phyloP scores from a whole-genome alignment of 2,888 invertebrate species.

The Marronus borbonicus region DNA sequence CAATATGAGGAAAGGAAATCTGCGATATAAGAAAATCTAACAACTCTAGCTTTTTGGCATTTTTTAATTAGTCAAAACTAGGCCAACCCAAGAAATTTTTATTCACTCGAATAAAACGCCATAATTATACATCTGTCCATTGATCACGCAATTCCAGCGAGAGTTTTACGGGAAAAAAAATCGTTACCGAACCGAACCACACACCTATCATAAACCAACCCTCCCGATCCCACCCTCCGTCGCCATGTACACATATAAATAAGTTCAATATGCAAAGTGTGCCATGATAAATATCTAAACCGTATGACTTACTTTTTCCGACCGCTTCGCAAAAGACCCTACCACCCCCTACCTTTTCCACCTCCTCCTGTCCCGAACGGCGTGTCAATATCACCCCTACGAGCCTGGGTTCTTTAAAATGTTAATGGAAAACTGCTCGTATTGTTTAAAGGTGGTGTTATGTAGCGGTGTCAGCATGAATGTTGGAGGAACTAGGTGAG shows the following conservation, averaged over 20 bases:
- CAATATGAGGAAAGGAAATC: too few relatives aligned
- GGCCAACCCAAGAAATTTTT: too few relatives aligned
- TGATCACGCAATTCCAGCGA: slow-evolving; percentile 7
- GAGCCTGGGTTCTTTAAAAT: slow-evolving; percentile 32
- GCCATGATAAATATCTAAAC: slow-evolving; percentile 59
- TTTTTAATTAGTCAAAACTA: too few relatives aligned
- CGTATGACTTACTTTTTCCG: slow-evolving; percentile 56
- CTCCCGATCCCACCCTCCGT: not conserved
- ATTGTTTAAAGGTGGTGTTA: slow-evolving; percentile 22
- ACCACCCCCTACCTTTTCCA: not conserved
- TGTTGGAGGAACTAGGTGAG: not conserved
- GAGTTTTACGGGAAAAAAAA: slow-evolving; percentile 11
- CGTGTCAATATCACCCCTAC: slow-evolving; percentile 30
- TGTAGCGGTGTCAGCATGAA: not conserved
- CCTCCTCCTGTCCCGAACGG: not conserved
- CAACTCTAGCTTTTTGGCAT: too few relatives aligned
- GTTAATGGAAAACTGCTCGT: slow-evolving; percentile 27
- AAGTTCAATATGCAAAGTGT: slow-evolving; percentile 60
- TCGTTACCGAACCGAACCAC: slow-evolving; percentile 16
- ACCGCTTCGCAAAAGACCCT: not conserved
- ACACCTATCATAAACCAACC: slow-evolving; percentile 18
- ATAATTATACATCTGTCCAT: not conserved
- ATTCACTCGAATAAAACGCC: too few relatives aligned
- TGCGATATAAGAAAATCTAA: too few relatives aligned
- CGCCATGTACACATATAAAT: slow-evolving; percentile 48